Evolutionary conservation across 1,140 invertebrate genomes (phyloP), one percentile per base, ranked within the genome.

Genomic region (Lasaia peninsularis): DNA sequence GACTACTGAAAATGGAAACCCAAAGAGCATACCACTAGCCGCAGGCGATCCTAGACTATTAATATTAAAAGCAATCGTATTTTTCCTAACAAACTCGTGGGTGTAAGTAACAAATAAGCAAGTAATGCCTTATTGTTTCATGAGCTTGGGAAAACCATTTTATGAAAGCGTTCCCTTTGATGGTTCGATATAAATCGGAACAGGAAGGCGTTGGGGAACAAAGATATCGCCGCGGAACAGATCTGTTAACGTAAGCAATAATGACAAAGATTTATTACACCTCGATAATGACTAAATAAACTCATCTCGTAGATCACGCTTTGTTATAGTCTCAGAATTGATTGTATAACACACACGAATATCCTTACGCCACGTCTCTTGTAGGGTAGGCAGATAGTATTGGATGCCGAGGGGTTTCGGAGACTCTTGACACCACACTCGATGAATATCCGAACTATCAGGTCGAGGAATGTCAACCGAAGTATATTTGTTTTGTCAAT

Each of bases 201-300:
- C 69, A 62, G 59, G 61, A 61, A 70, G 63, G 55, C 52, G 18
- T 44, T 52, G 16, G 57, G 51, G 62, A 48, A 58, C 44, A 69
- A 68, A 60, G 63, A 58, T 73, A 71, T 75, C 71, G 54, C 35
- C 44, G 60, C 40, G 55, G 48, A 70, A 63, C 64, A 75, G 74
- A 73, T 74, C 71, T 71, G 67, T 56, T 59, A 68, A 67, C 58
- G 59, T 48, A 24, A 60, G 65, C 64, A 70, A 68, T 68, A 74
- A 71, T 73, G 78, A 75, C 73, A 68, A 71, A 73, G 73, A 80
- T 80, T 80, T 78, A 78, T 80, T 78, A 78, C 70, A 59, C 50
- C 52, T 60, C 75, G 55, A 62, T 62, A 62, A 58, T 62, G 55
- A 49, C 51, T 48, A 40, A 50, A 58, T 73, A 75, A 71, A 69